A percentile compares a stretch with the other conserved stretches of the same genome.
phyloP scores from a whole-genome alignment of 2,888 invertebrate genomes.

The Psylliodes chrysocephalus region DNA sequence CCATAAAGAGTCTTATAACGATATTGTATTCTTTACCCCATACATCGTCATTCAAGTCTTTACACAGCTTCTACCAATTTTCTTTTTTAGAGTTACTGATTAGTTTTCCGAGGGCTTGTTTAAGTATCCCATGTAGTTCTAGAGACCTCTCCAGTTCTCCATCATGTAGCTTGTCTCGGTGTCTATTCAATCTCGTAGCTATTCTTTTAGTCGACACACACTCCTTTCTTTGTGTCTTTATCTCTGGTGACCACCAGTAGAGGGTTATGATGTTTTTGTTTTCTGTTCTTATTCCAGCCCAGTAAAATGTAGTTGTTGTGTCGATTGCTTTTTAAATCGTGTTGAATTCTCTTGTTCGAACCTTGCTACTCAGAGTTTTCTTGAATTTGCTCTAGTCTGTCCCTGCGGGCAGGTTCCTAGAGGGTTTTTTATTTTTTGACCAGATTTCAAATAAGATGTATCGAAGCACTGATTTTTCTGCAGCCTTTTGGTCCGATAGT shows the following conservation, averaged over 20 bases:
- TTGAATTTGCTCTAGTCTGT: no score
- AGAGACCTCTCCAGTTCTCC: not conserved
- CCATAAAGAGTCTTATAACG: constrained; percentile 9
- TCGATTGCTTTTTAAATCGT: no score
- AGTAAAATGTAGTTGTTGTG: no score
- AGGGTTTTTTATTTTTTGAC: no score
- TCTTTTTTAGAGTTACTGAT: not conserved
- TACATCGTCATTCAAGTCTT: constrained; percentile 10
- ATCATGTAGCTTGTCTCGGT: not conserved
- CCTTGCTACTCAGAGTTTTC: no score
- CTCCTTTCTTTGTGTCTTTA: not conserved
- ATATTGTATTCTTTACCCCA: constrained; percentile 28
- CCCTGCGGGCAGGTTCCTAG: no score
- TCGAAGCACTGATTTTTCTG: not conserved
- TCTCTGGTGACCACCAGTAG: not conserved
- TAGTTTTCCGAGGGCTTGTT: no score
- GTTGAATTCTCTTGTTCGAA: no score
- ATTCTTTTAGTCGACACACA: not conserved
- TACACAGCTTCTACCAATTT: constrained; percentile 14
- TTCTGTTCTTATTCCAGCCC: no score
- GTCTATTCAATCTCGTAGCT: not conserved
- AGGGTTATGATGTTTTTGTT: no score
- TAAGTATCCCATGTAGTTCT: no score
- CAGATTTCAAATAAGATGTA: no score
- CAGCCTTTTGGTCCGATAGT: not conserved